These are phyloP conservation scores for Rhinatrema bivittatum DNA, from an alignment of 2,797 vertebrate species.

Conservation along the genomic window DNA sequence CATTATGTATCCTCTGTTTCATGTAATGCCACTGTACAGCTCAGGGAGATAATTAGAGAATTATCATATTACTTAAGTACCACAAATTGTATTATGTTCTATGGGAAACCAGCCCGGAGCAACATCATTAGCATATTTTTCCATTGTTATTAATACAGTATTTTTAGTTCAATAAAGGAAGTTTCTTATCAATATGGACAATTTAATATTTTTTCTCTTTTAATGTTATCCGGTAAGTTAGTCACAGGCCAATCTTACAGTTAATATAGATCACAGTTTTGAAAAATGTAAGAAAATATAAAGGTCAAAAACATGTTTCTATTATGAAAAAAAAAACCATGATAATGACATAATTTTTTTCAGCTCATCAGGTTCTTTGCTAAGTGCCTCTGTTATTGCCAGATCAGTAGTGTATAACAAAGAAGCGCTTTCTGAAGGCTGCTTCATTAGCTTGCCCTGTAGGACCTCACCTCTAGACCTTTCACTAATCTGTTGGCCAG, in stretches of 20 bases:
- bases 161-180: constrained; percentile 36
- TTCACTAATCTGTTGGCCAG: constrained; percentile 92
- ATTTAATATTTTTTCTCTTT: constrained; percentile 22
- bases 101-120: constrained; percentile 31
- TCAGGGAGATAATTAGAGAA: constrained; percentile 54
- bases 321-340: constrained; percentile 68
- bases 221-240: constrained; percentile 25
- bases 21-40: constrained; percentile 43
- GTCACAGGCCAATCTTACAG: constrained; percentile 59
- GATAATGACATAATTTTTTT: constrained; percentile 76
- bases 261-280: constrained; percentile 44
- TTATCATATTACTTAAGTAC: constrained; percentile 58
- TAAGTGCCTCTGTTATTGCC: constrained; percentile 71
- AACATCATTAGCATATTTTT: constrained; percentile 43
- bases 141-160: constrained; percentile 51
- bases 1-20: constrained; percentile 41
- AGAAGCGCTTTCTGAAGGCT: constrained; percentile 63
- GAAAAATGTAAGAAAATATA: constrained; percentile 62
- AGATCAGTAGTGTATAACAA: constrained; percentile 73
- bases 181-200: constrained; percentile 40
- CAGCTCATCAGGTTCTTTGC: constrained; percentile 74
- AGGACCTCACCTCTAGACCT: constrained; percentile 79
- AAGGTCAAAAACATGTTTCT: constrained; percentile 74
- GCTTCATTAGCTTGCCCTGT: constrained; percentile 62
- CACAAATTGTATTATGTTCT: constrained; percentile 38